Evolutionary conservation across 2,797 vertebrate genomes (phyloP), one percentile per base, ranked within the genome.

Genomic region (Melanotaenia pygmaea): DNA sequence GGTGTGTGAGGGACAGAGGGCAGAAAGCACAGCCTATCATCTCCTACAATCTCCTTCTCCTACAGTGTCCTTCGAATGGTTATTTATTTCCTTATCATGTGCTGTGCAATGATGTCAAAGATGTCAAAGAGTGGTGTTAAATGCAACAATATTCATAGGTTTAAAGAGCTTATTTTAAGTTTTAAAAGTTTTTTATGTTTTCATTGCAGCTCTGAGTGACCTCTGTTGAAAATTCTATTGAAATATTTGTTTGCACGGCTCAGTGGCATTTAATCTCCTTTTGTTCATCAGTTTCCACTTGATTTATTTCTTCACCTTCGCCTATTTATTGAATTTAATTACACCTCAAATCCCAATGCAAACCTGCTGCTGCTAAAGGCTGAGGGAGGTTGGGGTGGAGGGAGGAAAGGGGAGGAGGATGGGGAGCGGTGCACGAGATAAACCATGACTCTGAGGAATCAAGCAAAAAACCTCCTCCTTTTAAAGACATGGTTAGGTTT

Each of bases 271-370:
- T 94, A 94, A 94, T 95, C 94, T 94, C 93, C 92, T 83, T 90
- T 93, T 95, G 94, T 95, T 95, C 93, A 94, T 95, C 94, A 93
- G 92, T 95, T 94, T 94, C 90, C 84, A 86, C 93, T 92, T 94
- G 94, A 94, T 95, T 94, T 94, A 93, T 94, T 94, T 93, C 92
- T 94, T 95, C 93, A 94, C 93, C 93, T 94, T 94, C 83, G 87
- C 89, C 92, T 93, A 94, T 94, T 94, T 94, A 94, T 94, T 94
- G 93, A 94, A 94, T 94, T 95, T 94, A 95, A 95, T 95, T 94
- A 94, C 93, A 93, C 87, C 89, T 90, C 86, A 92, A 91, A 91
- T 92, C 89, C 90, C 89, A 88, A 84, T 87, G 89, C 88, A 89
- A 87, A 90, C 87, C 88, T 83, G 89, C 88, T 88, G 90, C 92